Conservation (phyloP, 2,888 invertebrate species). For the Schizaphis graminum region DNA sequence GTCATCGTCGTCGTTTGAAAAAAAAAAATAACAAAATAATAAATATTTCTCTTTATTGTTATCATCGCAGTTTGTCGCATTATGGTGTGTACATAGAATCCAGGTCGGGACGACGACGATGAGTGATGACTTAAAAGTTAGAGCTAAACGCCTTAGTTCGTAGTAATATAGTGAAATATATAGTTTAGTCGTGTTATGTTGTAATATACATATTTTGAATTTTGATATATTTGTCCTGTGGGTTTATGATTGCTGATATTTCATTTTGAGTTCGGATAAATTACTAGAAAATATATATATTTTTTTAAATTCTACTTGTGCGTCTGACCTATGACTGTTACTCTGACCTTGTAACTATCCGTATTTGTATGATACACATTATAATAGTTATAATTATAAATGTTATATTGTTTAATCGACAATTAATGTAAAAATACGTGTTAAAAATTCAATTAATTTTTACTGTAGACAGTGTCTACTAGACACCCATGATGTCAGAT, state of each 20-base stretch:
- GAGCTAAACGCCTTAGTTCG: neutral
- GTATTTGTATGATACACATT: neutral
- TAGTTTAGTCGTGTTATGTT: neutral
- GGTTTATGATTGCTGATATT: neutral
- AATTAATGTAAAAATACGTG: neutral
- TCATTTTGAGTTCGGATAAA: neutral
- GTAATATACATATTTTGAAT: neutral
- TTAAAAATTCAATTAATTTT: neutral
- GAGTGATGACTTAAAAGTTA: neutral
- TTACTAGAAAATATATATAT: neutral
- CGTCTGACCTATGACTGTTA: neutral
- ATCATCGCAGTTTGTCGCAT: neutral
- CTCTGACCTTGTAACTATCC: neutral
- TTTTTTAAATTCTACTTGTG: neutral
- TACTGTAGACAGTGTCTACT: no score
- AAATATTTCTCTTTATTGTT: slow-evolving; percentile 33
- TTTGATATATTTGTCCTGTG: neutral
- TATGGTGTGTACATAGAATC: neutral
- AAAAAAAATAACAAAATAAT: neutral
- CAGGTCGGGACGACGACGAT: neutral
- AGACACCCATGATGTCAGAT: neutral
- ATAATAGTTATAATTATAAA: no score
- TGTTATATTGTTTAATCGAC: neutral
- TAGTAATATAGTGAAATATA: neutral
- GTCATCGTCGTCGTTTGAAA: slow-evolving; percentile 8